Conservation (phyloP, 2,797 vertebrate genomes). For the Labeo calbasu region DNA sequence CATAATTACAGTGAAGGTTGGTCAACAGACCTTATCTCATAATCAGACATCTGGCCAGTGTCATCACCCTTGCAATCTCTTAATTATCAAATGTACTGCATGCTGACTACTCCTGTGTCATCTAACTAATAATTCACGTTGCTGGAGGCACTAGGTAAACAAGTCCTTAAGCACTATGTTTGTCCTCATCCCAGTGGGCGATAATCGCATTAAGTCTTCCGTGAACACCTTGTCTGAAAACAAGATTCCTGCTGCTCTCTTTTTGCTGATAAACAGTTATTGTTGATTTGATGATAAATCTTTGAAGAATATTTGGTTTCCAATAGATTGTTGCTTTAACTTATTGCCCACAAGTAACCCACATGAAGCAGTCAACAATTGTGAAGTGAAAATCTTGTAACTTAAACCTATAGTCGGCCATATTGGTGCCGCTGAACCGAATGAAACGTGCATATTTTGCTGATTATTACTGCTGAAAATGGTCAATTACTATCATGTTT, state of each 20-base stretch:
- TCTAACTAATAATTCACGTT: neutral
- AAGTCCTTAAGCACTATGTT: neutral
- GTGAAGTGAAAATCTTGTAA: no score
- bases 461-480: no score
- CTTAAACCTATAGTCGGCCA: no score
- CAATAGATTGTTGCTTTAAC: no score
- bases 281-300: neutral
- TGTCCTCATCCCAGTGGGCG: neutral
- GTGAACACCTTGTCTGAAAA: neutral
- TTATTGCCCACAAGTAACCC: no score
- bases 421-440: no score
- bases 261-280: neutral
- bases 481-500: no score
- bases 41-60: neutral
- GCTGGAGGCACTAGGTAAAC: neutral
- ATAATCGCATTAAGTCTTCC: neutral
- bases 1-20: neutral
- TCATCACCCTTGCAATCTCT: neutral
- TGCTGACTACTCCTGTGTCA: neutral
- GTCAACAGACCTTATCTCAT: neutral
- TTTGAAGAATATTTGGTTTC: neutral
- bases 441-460: no score
- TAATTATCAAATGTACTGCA: neutral
- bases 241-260: neutral
- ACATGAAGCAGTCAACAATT: no score